Base-by-base conservation (phyloP, 2,113 vertebrate species). In the Dicerorhinus sumatrensis region DNA sequence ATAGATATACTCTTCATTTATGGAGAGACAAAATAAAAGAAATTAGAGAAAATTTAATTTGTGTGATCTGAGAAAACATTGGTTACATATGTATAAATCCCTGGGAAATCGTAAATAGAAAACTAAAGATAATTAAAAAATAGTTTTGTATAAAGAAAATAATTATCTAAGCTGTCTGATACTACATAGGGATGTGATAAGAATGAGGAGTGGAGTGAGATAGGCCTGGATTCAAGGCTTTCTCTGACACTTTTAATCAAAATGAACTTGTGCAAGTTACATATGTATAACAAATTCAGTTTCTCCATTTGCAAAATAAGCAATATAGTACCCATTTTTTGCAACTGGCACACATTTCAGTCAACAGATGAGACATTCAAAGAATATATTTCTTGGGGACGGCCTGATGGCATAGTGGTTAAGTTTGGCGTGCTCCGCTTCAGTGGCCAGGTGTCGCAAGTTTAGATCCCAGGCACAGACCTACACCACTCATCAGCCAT, bases 111-210 rank as follows among this genome's bases (percentile, higher is more conserved):
- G 51, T 65, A 48, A 39, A 14, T 48, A 69, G 18, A 67, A 77
- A 83, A n/a, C 6, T 42, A 73, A 83, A 92, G 10, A 27, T 84
- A 81, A 54, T 72, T 83, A 60, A 39, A 56, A 56, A 63, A 48
- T 0, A 36, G 17, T 58, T 89, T 58, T 33, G 7, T 8, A 72
- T 23, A 33, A 29, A 63, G 4, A 46, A n/a, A n/a, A 51, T 63
- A 75, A 67, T 39, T 70, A 9, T 23, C 69, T 67, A 75, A 56
- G 4, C 5, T 51, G 5, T 51, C 27, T 56, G 29, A 48, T 60
- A 33, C 3, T 39, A 62, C 0, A 11, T n/a, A n/a, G 7, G 16
- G n/a, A 48, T 36, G 0, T 10, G 14, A 17, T 36, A 48, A 75
- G 27, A 85, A 29, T 13, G 31, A 89, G 6, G n/a, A 67, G 7